Base-by-base conservation (phyloP, 92 coral and sea anemone genomes). In the Isaurus tuberculatus region DNA sequence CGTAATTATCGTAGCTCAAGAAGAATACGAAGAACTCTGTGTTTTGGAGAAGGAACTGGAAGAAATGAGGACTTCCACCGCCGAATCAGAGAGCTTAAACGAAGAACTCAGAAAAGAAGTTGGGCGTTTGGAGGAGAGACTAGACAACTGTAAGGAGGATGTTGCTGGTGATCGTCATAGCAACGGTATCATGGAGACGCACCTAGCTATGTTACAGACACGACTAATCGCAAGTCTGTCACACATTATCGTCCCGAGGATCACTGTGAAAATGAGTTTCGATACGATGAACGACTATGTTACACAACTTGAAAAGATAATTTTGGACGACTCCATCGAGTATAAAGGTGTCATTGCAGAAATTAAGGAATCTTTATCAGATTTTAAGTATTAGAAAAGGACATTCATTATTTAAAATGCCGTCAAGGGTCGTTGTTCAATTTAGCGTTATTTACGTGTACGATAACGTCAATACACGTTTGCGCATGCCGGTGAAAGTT, bases 161-260 rank as follows among this genome's bases (percentile, higher is more conserved):
- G 86, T 90, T 8, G 84, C 93, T 0, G 83, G 75, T 19, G 97
- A 92, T 53, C 88, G 93, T 40, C 95, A 88, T 85, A 88, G 92
- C 46, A 89, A 95, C 51, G 98, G 99, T 48, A 91, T 92, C 68
- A 88, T 94, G 40, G 91, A 92, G 64, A 96, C 99, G 13, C 95
- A 94, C 81, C 93, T 96, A 19, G 98, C 97, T 25, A 91, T 96
- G 81, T 86, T 96, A 40, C 99, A 96, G 91, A 88, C 96, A 7
- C 92, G 95, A 14, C 91, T 96, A 63, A 96, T 96, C 37, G 99
- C 99, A 34, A 90, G 97, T 33, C 90, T 96, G 40, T 96, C 99
- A 8, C 91, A 89, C 53, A 92, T 96, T 32, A 93, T 86, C 70
- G 89, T 91, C 71, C 94, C 94, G 8, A 88, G 78, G 73, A 89